Percentiles rank a stretch among this genome's conserved stretches.
These are phyloP conservation scores for Pollenia amentaria DNA, from an alignment of 2,888 invertebrate genomes.

Conservation along the genomic window DNA sequence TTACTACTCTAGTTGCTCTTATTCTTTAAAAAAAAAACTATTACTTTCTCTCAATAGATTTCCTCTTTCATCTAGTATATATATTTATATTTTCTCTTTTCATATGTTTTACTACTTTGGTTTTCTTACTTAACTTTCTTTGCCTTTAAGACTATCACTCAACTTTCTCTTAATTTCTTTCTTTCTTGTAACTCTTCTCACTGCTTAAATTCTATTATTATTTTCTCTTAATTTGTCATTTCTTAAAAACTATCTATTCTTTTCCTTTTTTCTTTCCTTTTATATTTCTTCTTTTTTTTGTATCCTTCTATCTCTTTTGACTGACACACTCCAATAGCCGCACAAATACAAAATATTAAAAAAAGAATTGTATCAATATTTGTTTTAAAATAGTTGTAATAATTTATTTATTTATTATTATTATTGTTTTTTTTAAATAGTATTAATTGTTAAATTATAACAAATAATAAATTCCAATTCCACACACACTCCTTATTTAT, in stretches of 20 bases:
- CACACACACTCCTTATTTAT: slow-evolving; percentile 75
- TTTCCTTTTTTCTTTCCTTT: slow-evolving; percentile 7
- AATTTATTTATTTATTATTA: slow-evolving; percentile 71
- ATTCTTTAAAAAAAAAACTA: too few species aligned
- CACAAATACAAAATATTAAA: slow-evolving; percentile 49
- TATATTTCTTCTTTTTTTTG: slow-evolving; percentile 2
- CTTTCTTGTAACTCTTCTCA: slow-evolving; percentile 1
- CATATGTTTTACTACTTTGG: too few species aligned
- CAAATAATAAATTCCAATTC: slow-evolving; percentile 70
- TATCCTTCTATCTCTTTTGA: slow-evolving; percentile 45
- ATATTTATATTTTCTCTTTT: too few species aligned
- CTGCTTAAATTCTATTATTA: slow-evolving; percentile 12
- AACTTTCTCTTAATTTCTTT: neutral
- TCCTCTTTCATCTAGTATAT: too few species aligned
- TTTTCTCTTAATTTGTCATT: neutral
- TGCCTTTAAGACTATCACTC: neutral
- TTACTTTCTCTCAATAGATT: too few species aligned
- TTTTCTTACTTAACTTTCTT: neutral
- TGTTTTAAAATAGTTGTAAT: slow-evolving; percentile 74
- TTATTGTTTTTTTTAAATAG: slow-evolving; percentile 58
- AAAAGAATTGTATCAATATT: slow-evolving; percentile 68
- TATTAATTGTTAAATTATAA: slow-evolving; percentile 69
- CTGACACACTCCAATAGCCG: slow-evolving; percentile 60
- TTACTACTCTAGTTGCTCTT: too few species aligned
- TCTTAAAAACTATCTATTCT: slow-evolving; percentile 15